Base-by-base conservation (phyloP, 2,113 vertebrate species). In the Colius striatus region DNA sequence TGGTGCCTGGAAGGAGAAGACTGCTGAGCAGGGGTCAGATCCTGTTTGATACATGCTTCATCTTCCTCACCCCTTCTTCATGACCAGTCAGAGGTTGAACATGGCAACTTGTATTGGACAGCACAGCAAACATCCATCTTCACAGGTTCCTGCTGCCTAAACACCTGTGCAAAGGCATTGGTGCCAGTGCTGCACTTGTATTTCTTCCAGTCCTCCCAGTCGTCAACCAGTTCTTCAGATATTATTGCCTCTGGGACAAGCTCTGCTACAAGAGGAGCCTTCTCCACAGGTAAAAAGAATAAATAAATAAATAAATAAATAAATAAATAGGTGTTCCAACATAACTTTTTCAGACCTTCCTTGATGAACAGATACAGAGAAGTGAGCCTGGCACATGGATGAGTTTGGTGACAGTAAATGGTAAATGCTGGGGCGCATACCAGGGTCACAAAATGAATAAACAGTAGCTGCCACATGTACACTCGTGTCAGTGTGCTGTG, bases 101-200 rank as follows among this genome's bases (percentile, higher is more conserved):
- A 16, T 53, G 22, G 38, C 29, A 84, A 38, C 2, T 3, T 38
- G 10, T 51, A 53, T 27, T 4, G 7, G 22, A 43, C 36, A 72
- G 27, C 9, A 63, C 20, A 63, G 25, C 11, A 47, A 65, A 63
- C 3, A 19, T 30, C 38, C 48, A 1, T 27, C 48, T 68, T 81
- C 34, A 63, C 1, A 11, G 23, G 26, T 16, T 67, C 9, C 34
- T 72, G 21, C 13, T 58, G 43, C 7, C 18, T 55, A 43, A 91
- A 72, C 20, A 38, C 13, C 5, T 41, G 29, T 2, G 3, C 38
- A 63, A 68, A 91, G 53, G 13, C 27, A 68, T 1, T 41, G 25
- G 30, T 58, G 21, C 18, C 26, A 54, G 18, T 1, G 3, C 13
- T 27, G 8, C 1, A 0, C 29, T 47, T 41, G 12, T 12, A 21